Percentiles rank a stretch among this genome's conserved stretches.
These are phyloP conservation scores for Ceratotherium simum DNA, from an alignment of 2,113 vertebrate genomes.

Conservation along the genomic window DNA sequence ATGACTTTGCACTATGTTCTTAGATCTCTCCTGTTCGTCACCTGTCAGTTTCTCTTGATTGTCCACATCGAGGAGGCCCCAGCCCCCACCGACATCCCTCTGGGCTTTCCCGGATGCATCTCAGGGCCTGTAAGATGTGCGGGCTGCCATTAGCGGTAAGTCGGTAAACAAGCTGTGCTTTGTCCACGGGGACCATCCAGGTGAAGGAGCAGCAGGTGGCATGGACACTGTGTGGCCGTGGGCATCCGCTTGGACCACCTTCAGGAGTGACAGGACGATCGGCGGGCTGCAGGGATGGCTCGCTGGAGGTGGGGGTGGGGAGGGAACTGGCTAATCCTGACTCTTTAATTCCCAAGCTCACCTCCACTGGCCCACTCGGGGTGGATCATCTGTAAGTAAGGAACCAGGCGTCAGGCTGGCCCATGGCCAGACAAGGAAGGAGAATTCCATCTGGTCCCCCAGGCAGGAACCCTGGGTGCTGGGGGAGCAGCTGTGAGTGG, in stretches of 20 bases:
- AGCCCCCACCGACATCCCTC: background rate
- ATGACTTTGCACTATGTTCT: background rate
- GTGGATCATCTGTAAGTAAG: background rate
- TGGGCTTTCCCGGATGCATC: background rate
- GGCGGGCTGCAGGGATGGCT: background rate
- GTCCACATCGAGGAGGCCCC: rapidly evolving
- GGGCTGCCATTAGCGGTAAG: rapidly evolving
- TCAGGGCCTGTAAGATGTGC: background rate
- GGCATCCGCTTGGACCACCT: too few relatives aligned
- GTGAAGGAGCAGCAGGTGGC: background rate
- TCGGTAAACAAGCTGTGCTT: rapidly evolving
- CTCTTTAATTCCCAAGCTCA: rapidly evolving
- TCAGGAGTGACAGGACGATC: background rate
- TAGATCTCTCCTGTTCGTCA: too few relatives aligned
- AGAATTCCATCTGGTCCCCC: background rate
- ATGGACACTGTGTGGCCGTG: too few relatives aligned
- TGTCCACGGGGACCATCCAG: background rate
- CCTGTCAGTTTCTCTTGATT: background rate
- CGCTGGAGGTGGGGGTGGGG: rapidly evolving
- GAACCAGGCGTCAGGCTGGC: background rate
- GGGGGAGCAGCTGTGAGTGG: background rate
- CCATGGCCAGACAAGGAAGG: rapidly evolving
- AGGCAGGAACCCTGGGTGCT: rapidly evolving
- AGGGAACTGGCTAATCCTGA: background rate
- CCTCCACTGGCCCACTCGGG: background rate